phyloP scores from a whole-genome alignment of 1,140 invertebrate genomes.

The Sinella curviseta region DNA sequence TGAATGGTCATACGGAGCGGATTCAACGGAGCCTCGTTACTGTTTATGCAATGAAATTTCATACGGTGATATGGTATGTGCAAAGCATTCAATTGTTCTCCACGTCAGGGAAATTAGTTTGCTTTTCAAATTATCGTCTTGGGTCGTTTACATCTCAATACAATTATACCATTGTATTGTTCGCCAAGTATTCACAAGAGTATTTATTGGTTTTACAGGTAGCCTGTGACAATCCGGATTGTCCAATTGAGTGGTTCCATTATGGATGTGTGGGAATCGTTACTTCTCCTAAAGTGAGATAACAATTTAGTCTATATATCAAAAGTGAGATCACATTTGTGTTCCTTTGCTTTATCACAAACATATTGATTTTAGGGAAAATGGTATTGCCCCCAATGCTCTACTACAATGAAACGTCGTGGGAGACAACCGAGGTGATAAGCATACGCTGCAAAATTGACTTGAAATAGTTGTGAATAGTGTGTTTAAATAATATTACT shows the following conservation, averaged over 20 bases:
- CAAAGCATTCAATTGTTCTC: too few relatives aligned
- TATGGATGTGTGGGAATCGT: conserved; percentile 46
- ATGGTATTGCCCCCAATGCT: conserved; percentile 48
- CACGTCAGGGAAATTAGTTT: too few relatives aligned
- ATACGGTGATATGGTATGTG: conserved; percentile 99
- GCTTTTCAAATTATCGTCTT: too few relatives aligned
- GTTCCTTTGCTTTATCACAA: not conserved
- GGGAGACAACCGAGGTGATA: conserved; percentile 26
- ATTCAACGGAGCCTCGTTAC: conserved; percentile 92
- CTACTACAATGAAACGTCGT: conserved; percentile 40
- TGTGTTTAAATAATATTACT: too few relatives aligned
- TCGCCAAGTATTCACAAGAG: too few relatives aligned
- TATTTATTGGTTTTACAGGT: too few relatives aligned
- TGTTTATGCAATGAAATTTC: conserved; percentile 98
- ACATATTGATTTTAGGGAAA: conserved; percentile 32
- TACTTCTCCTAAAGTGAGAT: conserved; percentile 35
- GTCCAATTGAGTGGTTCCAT: conserved; percentile 49
- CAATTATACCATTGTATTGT: too few relatives aligned
- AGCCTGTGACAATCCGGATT: conserved; percentile 93
- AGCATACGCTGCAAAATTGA: not conserved
- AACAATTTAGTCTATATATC: not conserved
- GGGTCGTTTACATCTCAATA: too few relatives aligned
- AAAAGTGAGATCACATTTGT: not conserved
- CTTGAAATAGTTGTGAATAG: too few relatives aligned
- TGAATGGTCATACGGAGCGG: conserved; percentile 75